These are phyloP conservation scores for Callopanchax toddi DNA, from an alignment of 2,113 vertebrate species.

Conservation along the genomic window DNA sequence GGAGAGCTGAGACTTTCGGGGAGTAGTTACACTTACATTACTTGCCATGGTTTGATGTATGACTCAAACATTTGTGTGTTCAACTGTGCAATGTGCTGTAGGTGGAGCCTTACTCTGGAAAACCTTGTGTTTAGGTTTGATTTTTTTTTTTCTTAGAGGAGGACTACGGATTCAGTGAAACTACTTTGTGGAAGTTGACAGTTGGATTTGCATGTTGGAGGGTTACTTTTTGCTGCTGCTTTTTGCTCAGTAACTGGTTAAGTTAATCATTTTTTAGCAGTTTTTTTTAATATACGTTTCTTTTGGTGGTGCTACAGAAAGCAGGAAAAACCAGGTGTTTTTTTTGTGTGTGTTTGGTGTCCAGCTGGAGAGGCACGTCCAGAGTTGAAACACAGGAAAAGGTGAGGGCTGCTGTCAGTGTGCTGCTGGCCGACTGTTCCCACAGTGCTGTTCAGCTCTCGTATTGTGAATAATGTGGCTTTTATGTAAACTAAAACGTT, in stretches of 20 bases:
- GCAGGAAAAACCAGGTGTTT: slow-evolving; percentile 61
- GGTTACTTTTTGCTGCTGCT: slow-evolving; percentile 7
- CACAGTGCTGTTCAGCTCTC: not conserved
- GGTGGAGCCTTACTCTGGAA: slow-evolving; percentile 66
- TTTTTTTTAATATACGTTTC: not conserved
- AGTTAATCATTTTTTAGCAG: slow-evolving; percentile 32
- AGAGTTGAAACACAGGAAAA: slow-evolving; percentile 40
- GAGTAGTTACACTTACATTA: slow-evolving; percentile 15
- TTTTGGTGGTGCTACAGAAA: slow-evolving; percentile 55
- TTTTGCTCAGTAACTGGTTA: slow-evolving; percentile 12
- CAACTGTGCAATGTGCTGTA: slow-evolving; percentile 52
- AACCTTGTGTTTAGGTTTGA: slow-evolving; percentile 17
- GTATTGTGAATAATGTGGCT: not conserved
- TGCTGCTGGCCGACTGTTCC: slow-evolving; percentile 25
- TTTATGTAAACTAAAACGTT: not conserved
- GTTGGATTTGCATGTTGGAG: slow-evolving; percentile 52
- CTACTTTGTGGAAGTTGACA: slow-evolving; percentile 44
- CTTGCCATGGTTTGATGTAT: slow-evolving; percentile 35
- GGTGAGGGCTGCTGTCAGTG: slow-evolving; percentile 49
- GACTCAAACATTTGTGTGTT: slow-evolving; percentile 61
- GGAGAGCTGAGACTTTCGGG: slow-evolving; percentile 1
- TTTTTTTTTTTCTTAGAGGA: slow-evolving; percentile 24
- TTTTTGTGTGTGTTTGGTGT: slow-evolving; percentile 59
- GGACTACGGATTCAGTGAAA: slow-evolving; percentile 41
- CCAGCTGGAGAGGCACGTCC: slow-evolving; percentile 28